Base-by-base conservation (phyloP, 2,888 invertebrate genomes). In the Aphrophora alni region DNA sequence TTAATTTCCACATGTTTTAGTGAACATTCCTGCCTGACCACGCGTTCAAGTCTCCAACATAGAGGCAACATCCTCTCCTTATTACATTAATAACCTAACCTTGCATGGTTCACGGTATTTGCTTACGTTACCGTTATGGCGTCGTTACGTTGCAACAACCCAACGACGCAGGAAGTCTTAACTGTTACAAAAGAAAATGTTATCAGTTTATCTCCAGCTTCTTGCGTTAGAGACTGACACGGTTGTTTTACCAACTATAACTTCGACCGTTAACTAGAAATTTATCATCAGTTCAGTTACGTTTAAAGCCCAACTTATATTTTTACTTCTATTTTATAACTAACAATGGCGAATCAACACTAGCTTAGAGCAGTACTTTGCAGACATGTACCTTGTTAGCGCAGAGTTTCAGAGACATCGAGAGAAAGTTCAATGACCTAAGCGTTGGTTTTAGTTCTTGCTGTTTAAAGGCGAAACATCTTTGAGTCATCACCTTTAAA, bases 41-140 rank as follows among this genome's bases (percentile, higher is more conserved):
- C 44, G 44, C 44, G 44, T 44, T 44, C 14, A 44, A 44, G 44
- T 44, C 44, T 44, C 44, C 44, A 33, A 33, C 33, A 33, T 5
- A 12, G 12, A 12, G 44, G 44, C 44, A 44, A 44, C 44, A 44
- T 44, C 33, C 33, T 33, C 33, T 33, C 14, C 44, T 44, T 44
- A 7, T 17, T 44, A 44, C 44, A 44, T 44, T 14, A 44, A 44
- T 44, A 59, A 59, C 4, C 21, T 33, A 59, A 21, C 21, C 59
- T 59, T 59, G 59, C 59, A 59, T 59, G 59, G 21, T 59, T 59
- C 59, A 59, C 59, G 59, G 59, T 59, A 21, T 59, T 59, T 59
- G 59, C 59, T 59, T 21, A 10, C 21, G 59, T 21, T 59, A 59
- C 59, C n/a, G 59, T 59, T 59, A 59, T 2, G 21, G 12, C 21